Evolutionary conservation across 2,888 invertebrate genomes (phyloP).

Genomic region (Portevinia maculata): DNA sequence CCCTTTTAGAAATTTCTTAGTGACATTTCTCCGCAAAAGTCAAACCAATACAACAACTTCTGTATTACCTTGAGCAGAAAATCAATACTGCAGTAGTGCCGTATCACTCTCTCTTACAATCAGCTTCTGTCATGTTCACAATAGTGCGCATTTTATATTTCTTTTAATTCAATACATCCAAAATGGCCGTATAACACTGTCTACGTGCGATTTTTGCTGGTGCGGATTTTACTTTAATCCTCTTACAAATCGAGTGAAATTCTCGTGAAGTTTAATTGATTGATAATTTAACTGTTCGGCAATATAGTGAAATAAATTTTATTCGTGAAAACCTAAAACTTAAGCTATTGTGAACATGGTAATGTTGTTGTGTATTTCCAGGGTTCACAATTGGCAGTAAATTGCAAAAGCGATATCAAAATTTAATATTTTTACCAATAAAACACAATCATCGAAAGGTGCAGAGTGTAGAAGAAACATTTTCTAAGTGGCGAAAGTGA

Average conservation of each 20-base stretch:
- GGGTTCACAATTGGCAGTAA: constrained; percentile 73
- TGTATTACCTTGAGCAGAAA: constrained; percentile 17
- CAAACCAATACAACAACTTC: constrained; percentile 7
- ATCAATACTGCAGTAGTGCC: constrained; percentile 35
- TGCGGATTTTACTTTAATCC: constrained; percentile 35
- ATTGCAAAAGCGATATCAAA: constrained; percentile 41
- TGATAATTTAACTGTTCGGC: constrained; percentile 2
- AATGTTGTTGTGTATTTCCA: constrained; percentile 71
- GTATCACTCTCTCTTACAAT: constrained; percentile 17
- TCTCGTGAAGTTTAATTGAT: not conserved
- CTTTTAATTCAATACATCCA: constrained; percentile 66
- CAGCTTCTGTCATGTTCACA: constrained; percentile 69
- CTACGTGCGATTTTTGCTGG: constrained; percentile 38
- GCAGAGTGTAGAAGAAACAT: constrained; percentile 1
- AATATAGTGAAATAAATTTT: constrained; percentile 57
- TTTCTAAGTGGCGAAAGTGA: constrained; percentile 1
- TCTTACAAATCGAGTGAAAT: constrained; percentile 21
- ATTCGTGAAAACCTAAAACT: constrained; percentile 46
- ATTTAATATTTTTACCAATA: constrained; percentile 34
- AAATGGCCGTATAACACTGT: constrained; percentile 71
- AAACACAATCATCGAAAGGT: not conserved
- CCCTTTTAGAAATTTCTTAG: not conserved
- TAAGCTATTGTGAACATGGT: constrained; percentile 71
- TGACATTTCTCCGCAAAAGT: not conserved
- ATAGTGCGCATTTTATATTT: constrained; percentile 68